Conservation (phyloP, 2,888 invertebrate genomes). For the Argyresthia goedartella region DNA sequence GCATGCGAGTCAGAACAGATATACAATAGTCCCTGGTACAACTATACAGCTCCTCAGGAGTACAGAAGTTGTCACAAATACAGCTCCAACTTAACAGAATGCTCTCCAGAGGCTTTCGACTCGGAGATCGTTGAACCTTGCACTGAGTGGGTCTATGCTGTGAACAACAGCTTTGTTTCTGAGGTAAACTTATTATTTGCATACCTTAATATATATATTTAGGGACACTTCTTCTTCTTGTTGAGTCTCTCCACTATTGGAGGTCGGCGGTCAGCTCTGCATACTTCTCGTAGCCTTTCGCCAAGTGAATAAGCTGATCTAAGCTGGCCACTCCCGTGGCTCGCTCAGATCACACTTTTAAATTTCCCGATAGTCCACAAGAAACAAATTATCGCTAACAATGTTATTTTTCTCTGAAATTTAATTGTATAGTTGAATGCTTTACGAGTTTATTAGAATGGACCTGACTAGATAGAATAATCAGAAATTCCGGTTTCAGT, state of each 20-base stretch:
- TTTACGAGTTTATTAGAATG: neutral
- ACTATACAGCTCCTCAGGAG: constrained; percentile 5
- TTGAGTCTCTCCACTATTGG: too few species aligned
- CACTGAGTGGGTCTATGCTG: constrained; percentile 22
- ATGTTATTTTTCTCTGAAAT: too few species aligned
- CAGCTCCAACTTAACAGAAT: constrained; percentile 11
- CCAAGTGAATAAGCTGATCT: too few species aligned
- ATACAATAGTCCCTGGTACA: constrained; percentile 2
- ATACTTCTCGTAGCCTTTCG: too few species aligned
- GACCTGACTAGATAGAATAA: too few species aligned
- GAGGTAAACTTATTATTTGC: constrained; percentile 15
- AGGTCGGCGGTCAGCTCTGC: too few species aligned
- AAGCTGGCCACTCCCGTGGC: too few species aligned
- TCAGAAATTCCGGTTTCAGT: neutral
- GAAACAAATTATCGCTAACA: too few species aligned
- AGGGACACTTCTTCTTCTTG: too few species aligned
- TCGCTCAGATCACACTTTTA: too few species aligned
- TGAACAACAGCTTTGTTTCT: constrained; percentile 20
- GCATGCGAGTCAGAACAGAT: neutral
- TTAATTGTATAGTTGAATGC: too few species aligned
- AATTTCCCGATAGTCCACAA: too few species aligned
- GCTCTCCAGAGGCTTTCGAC: constrained; percentile 16
- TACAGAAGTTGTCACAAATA: constrained; percentile 21
- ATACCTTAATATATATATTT: neutral
- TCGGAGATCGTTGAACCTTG: constrained; percentile 12